Conservation (phyloP, 2,113 vertebrate genomes). For the Grammomys dolichurus region DNA sequence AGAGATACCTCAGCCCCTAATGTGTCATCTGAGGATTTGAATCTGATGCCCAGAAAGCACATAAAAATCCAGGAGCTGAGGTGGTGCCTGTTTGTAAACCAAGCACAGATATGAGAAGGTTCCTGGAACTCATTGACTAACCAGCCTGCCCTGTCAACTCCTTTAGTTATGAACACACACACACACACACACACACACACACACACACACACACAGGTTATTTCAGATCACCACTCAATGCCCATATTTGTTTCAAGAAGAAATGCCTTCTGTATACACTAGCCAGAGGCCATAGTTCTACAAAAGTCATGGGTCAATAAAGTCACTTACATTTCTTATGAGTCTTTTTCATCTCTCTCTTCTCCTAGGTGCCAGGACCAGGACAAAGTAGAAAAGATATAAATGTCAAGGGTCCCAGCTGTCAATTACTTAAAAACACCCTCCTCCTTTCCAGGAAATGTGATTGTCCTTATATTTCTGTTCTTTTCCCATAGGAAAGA, state of each 20-base stretch:
- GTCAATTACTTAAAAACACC: constrained; percentile 77
- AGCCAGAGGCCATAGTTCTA: constrained; percentile 85
- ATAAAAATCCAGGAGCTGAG: background rate
- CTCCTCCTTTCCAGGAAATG: constrained; percentile 55
- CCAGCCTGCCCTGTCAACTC: constrained; percentile 56
- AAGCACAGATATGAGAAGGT: no score
- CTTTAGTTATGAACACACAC: constrained; percentile 70
- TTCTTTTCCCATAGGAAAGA: constrained; percentile 86
- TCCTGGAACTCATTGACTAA: background rate
- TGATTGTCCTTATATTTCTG: constrained; percentile 77
- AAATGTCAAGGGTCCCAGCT: constrained; percentile 83
- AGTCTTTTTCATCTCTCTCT: constrained; percentile 84
- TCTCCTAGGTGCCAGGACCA: constrained; percentile 56
- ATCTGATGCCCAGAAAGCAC: background rate
- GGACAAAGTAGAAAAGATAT: constrained; percentile 80
- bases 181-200: background rate
- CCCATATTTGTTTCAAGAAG: constrained; percentile 85
- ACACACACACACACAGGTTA: background rate
- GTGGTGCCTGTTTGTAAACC: background rate
- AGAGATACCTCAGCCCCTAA: background rate
- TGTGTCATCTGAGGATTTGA: background rate
- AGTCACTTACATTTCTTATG: constrained; percentile 86
- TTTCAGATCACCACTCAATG: constrained; percentile 83
- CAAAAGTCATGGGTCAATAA: constrained; percentile 87
- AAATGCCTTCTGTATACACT: constrained; percentile 81